phyloP scores from a whole-genome alignment of 1,140 invertebrate genomes.

The Eciton burchellii region DNA sequence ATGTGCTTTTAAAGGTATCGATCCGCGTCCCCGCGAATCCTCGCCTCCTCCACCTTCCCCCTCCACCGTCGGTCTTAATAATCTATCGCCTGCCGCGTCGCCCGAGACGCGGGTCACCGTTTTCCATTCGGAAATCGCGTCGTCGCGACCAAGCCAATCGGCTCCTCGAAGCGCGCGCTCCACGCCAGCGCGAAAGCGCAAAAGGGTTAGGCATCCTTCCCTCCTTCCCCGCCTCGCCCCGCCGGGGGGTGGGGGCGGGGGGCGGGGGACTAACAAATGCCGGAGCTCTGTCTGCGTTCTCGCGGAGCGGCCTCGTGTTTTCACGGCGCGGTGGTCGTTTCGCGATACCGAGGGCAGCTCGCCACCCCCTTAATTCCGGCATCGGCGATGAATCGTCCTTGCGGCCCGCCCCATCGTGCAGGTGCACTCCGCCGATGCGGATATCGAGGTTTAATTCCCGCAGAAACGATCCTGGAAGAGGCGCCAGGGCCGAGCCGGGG shows the following conservation, averaged over 20 bases:
- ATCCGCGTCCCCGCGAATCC: conserved; percentile 63
- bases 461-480: conserved; percentile 60
- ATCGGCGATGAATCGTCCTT: conserved; percentile 70
- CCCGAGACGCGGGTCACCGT: conserved; percentile 31
- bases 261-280: conserved; percentile 51
- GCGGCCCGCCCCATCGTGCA: conserved; percentile 54
- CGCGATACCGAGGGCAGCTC: conserved; percentile 40
- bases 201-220: too few relatives aligned
- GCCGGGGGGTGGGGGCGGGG: too few relatives aligned
- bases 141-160: too few relatives aligned
- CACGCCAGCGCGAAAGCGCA: background rate
- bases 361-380: conserved; percentile 65
- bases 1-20: conserved; percentile 76
- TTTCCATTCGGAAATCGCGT: conserved; percentile 9
- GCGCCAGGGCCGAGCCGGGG: background rate
- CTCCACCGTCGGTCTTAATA: conserved; percentile 51
- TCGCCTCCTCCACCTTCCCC: conserved; percentile 50
- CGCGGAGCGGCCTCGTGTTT: conserved; percentile 36
- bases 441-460: conserved; percentile 72
- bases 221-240: too few relatives aligned
- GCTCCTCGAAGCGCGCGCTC: background rate
- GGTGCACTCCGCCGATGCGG: conserved; percentile 55
- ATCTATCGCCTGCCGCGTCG: conserved; percentile 66
- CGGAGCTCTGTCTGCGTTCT: conserved; percentile 11
- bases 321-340: conserved; percentile 42